Base-by-base conservation (phyloP, 35 echinoderm and acorn worm species). In the Nesometra sesokonis region DNA sequence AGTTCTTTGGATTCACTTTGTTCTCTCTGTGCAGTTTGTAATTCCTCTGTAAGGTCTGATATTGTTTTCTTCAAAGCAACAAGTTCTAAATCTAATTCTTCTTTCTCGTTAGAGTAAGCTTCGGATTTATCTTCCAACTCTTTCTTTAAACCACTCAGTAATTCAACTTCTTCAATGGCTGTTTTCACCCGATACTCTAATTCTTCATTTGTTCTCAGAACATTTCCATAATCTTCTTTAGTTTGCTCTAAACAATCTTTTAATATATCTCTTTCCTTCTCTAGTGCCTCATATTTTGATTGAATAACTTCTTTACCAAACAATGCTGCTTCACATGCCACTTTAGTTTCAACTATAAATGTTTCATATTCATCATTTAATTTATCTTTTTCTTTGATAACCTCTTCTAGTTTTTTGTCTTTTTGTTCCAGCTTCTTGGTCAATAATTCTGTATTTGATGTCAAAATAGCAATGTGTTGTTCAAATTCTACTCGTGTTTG, bases 11-110 rank as follows among this genome's bases (percentile, higher is more conserved):
- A 38, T 11, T 37, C 35, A 35, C 23, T 4, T 17, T 38, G 34
- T 36, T 39, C 3, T 11, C 27, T 17, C 15, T 83, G 17, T 23
- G 0, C 13, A 13, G 21, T 38, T 5, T 36, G 36, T 29, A 90
- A 39, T n/a, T 93, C 92, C 79, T 23, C 37, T 7, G 88, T 82
- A 30, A 0, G 5, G 40, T 52, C 46, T 46, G 79, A 52, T n/a
- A 79, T 82, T 35, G 30, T 15, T 19, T 0, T 33, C 34, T 77
- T 84, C 17, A 91, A 46, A 36, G 37, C 35, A 0, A 13, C 31
- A 29, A 86, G 81, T 77, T 91, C 89, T 32, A 9, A 36, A 9
- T 39, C 9, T 11, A 83, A 37, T 5, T 35, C 17, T 83, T 83
- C 33, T 57, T 80, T 43, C 13, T 91, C 85, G 33, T 32, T 34